These are phyloP conservation scores for Pedetes capensis DNA, from an alignment of 2,113 vertebrate genomes.

Conservation along the genomic window DNA sequence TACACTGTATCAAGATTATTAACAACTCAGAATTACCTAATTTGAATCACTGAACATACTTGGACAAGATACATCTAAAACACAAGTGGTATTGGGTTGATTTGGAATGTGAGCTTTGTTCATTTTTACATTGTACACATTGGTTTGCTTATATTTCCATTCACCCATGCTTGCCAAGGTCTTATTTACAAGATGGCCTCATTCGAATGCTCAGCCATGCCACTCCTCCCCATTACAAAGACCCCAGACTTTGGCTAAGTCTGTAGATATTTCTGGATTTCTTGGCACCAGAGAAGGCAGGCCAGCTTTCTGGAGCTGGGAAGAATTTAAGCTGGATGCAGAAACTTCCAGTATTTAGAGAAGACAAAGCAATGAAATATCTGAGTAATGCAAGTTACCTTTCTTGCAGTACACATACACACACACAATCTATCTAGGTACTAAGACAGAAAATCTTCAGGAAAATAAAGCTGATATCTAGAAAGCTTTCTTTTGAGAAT, in stretches of 20 bases:
- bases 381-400: background rate
- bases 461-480: background rate
- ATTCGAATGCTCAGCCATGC: background rate
- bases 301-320: background rate
- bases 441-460: background rate
- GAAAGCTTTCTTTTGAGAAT: background rate
- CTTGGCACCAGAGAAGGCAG: background rate
- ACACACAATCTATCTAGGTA: background rate
- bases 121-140: background rate
- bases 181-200: background rate
- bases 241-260: background rate
- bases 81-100: background rate
- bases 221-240: background rate
- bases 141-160: background rate
- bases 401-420: conserved; percentile 15
- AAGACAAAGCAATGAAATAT: conserved; percentile 26
- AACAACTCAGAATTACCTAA: background rate
- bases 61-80: too few relatives aligned
- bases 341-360: background rate
- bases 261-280: background rate
- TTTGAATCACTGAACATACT: background rate
- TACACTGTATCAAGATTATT: background rate
- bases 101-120: background rate
- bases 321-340: background rate
- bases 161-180: background rate